phyloP scores from a whole-genome alignment of 2,888 invertebrate genomes.

The Oligia latruncula region DNA sequence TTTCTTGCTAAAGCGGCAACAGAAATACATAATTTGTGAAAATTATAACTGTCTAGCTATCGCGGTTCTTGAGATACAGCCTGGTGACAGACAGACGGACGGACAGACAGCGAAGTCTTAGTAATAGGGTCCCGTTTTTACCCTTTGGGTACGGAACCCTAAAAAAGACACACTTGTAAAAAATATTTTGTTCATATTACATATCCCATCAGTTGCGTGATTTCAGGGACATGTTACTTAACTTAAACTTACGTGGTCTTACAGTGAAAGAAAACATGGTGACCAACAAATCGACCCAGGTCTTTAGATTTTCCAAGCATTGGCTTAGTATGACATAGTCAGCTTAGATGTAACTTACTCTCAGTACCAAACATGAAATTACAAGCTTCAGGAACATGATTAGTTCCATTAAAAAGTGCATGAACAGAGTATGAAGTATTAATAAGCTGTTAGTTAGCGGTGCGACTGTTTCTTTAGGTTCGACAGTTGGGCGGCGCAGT shows the following conservation, averaged over 20 bases:
- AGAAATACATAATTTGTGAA: no score
- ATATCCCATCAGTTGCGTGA: background rate
- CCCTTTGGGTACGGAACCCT: no score
- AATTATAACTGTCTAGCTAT: no score
- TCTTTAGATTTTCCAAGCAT: background rate
- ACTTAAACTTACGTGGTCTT: background rate
- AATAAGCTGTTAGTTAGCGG: conserved; percentile 78
- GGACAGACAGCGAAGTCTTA: no score
- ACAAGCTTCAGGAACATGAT: conserved; percentile 34
- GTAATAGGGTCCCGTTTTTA: no score
- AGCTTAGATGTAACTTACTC: conserved; percentile 1
- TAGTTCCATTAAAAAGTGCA: conserved; percentile 48
- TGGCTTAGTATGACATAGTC: background rate
- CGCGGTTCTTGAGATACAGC: no score
- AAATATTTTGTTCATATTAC: background rate
- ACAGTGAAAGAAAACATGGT: background rate
- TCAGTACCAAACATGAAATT: conserved; percentile 23
- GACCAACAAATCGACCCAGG: background rate
- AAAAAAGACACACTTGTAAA: background rate
- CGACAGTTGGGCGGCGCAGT: conserved; percentile 74
- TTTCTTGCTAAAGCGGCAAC: no score
- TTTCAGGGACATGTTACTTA: background rate
- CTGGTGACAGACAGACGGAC: no score
- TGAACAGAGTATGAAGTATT: conserved; percentile 65
- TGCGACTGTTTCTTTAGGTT: conserved; percentile 82